Conservation (phyloP, 2,888 invertebrate species). For the Lacanobia oleracea region DNA sequence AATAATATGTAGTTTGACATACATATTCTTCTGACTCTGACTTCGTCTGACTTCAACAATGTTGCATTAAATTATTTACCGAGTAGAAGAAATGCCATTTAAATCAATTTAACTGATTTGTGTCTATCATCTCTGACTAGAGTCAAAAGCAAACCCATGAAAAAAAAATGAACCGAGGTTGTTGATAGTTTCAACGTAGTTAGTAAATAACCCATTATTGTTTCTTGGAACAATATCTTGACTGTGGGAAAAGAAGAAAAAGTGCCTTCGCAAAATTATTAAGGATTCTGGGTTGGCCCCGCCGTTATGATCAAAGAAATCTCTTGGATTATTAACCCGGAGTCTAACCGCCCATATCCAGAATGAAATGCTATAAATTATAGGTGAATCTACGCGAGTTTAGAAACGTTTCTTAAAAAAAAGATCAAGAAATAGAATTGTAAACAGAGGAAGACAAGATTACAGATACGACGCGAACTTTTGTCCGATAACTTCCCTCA, state of each 20-base stretch:
- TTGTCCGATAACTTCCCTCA: slow-evolving; percentile 3
- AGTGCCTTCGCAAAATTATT: slow-evolving; percentile 60
- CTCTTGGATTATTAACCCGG: slow-evolving; percentile 33
- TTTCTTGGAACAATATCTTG: too few relatives aligned
- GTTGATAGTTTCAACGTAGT: too few relatives aligned
- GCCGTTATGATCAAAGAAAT: slow-evolving; percentile 43
- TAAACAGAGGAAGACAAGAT: neutral
- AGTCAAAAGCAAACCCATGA: too few relatives aligned
- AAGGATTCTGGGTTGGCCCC: slow-evolving; percentile 37
- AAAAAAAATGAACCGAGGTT: too few relatives aligned
- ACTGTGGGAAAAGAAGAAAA: slow-evolving; percentile 66
- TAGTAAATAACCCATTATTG: too few relatives aligned
- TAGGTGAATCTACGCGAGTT: slow-evolving; percentile 29
- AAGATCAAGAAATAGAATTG: neutral
- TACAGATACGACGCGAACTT: neutral
- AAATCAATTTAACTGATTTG: slow-evolving; percentile 43
- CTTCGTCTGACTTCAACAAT: slow-evolving; percentile 17
- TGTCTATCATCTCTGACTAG: too few relatives aligned
- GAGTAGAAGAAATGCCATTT: slow-evolving; percentile 23
- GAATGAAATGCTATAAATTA: slow-evolving; percentile 46
- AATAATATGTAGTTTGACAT: neutral
- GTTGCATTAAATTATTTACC: slow-evolving; percentile 31
- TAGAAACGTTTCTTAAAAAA: slow-evolving; percentile 15
- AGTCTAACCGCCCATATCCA: slow-evolving; percentile 16
- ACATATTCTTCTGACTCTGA: too few relatives aligned